phyloP scores from a whole-genome alignment of 1,140 invertebrate genomes.

The Elysia chlorotica region DNA sequence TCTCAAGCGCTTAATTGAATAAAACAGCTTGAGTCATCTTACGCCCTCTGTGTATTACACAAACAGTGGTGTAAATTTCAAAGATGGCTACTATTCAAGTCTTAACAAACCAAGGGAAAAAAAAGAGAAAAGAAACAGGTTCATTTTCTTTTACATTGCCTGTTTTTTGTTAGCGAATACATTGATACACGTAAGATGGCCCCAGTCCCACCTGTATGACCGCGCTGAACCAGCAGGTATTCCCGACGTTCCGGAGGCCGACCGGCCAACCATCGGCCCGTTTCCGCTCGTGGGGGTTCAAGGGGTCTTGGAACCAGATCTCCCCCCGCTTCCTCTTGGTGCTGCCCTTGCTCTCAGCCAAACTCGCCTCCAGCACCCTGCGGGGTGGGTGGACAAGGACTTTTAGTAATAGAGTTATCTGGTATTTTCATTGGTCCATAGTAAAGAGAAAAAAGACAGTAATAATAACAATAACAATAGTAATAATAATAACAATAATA shows the following conservation, averaged over 20 bases:
- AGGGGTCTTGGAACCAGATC: conserved; percentile 63
- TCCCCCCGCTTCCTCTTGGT: conserved; percentile 61
- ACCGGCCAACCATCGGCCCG: conserved; percentile 62
- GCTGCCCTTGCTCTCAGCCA: conserved; percentile 61
- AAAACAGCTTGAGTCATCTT: too few species aligned
- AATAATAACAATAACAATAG: not conserved
- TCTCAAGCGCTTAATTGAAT: too few species aligned
- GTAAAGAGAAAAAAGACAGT: not conserved
- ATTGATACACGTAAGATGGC: too few species aligned
- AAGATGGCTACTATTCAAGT: not conserved
- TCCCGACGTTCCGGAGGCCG: conserved; percentile 67
- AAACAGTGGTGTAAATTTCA: too few species aligned
- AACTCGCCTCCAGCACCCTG: conserved; percentile 63
- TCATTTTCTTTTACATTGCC: too few species aligned
- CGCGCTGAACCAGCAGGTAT: conserved; percentile 68
- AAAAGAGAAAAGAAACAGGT: too few species aligned
- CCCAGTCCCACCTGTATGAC: conserved; percentile 62
- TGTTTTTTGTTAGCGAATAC: too few species aligned
- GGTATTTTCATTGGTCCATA: too few species aligned
- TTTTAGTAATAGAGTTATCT: too few species aligned
- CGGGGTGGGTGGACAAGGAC: too few species aligned
- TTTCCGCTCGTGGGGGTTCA: conserved; percentile 64
- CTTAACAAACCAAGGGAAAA: not conserved
- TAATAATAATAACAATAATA: too few species aligned
- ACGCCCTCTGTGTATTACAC: too few species aligned